phyloP scores from a whole-genome alignment of 1,140 invertebrate genomes.

The Heliconius hermathena region DNA sequence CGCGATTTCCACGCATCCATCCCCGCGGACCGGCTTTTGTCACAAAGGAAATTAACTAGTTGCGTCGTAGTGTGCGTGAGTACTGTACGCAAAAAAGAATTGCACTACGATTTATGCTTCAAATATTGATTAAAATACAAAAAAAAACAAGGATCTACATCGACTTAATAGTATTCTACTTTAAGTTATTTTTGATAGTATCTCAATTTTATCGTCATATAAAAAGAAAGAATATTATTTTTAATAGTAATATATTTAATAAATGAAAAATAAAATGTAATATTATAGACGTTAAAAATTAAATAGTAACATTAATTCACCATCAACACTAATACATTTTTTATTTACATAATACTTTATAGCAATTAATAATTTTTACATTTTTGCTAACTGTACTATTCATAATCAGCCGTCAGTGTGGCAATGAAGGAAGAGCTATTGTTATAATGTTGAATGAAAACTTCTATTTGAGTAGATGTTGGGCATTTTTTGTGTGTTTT shows the following conservation, averaged over 20 bases:
- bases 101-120: not conserved
- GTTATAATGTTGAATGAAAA: constrained; percentile 79
- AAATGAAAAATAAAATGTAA: not conserved
- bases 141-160: not conserved
- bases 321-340: not conserved
- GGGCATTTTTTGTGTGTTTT: constrained; percentile 73
- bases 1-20: constrained; percentile 81
- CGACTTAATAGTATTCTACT: not conserved
- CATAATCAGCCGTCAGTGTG: constrained; percentile 76
- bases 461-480: constrained; percentile 75
- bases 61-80: constrained; percentile 54
- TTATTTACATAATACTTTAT: not conserved
- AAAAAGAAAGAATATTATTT: no score
- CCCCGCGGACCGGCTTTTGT: constrained; percentile 73
- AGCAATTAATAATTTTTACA: not conserved
- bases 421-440: constrained; percentile 79
- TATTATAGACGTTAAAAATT: no score
- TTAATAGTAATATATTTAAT: not conserved
- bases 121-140: not conserved
- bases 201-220: no score
- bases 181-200: no score
- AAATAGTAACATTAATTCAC: no score
- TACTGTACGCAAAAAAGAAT: constrained; percentile 50
- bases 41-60: constrained; percentile 82
- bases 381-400: constrained; percentile 57